Evolutionary conservation across 1,140 invertebrate genomes (phyloP), one percentile per base, ranked within the genome.

Genomic region (Odontomachus brunneus): DNA sequence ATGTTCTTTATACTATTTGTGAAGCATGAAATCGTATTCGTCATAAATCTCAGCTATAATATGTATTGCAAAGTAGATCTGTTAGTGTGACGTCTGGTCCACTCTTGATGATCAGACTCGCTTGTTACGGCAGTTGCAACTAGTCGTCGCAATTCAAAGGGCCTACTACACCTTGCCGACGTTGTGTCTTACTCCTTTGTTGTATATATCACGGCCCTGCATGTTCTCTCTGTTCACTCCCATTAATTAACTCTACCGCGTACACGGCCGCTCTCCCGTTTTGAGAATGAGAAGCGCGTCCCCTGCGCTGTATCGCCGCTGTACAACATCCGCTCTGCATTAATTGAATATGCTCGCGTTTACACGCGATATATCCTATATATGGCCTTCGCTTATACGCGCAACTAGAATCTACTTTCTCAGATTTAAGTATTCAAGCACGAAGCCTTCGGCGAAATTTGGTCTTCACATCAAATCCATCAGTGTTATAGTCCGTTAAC

Each of bases 281-380:
- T 84, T 69, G 82, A 86, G 82, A 83, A 75, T 83, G 48, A 83
- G 84, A 59, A 71, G 63, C 33, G 82, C 66, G 74, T 67, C 62
- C 62, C 80, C 26, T 44, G 63, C 63, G 63, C 60, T 69, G 59
- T 84, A 78, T 66, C 74, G 75, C 67, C 51, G 15, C 51, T 80
- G 67, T 76, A 81, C 84, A 86, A 86, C 84, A 84, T 86, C 84
- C 83, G 84, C 48, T 72, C 63, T 82, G 75, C 66, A 86, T 86
- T 86, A 86, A 86, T 86, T 84, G 82, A 84, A 84, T 80, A 73
- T 33, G 60, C 57, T 69, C 38, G 48, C 73, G 73, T 73, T 71
- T 81, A 86, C 84, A 84, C 84, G 84, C 81, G 81, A 82, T 80
- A 82, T 69, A 80, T 69, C 65, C 49, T 44, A 53, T 33, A 48